Conservation (phyloP, 1,140 invertebrate genomes). For the Aculops lycopersici region DNA sequence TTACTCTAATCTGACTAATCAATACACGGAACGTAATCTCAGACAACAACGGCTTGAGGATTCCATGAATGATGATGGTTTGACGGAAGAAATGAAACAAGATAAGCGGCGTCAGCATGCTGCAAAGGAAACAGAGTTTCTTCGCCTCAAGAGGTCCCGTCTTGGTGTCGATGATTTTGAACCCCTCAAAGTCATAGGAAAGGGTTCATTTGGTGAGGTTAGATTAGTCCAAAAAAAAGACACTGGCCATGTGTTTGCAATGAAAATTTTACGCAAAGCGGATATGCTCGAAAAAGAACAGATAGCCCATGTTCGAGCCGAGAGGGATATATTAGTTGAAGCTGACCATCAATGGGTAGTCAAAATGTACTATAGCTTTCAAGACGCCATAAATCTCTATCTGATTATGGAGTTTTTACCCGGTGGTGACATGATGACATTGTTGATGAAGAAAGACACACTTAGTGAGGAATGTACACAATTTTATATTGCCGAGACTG, state of each 20-base stretch:
- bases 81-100: slow-evolving; percentile 22
- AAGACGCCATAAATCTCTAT: slow-evolving; percentile 90
- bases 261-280: slow-evolving; percentile 95
- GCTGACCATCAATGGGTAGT: slow-evolving; percentile 99
- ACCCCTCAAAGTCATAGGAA: slow-evolving; percentile 74
- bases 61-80: slow-evolving; percentile 60
- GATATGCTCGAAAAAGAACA: slow-evolving; percentile 99
- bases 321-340: slow-evolving; percentile 87
- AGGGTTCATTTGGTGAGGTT: slow-evolving; percentile 90
- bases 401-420: slow-evolving; percentile 99
- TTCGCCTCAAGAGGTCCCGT: slow-evolving; percentile 70
- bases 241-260: slow-evolving; percentile 95
- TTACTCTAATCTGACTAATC: slow-evolving; percentile 84
- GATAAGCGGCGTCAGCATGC: slow-evolving; percentile 55
- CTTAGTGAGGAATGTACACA: slow-evolving; percentile 91
- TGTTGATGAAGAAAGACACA: slow-evolving; percentile 98
- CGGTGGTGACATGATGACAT: slow-evolving; percentile 97
- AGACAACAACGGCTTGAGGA: slow-evolving; percentile 69
- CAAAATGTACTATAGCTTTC: slow-evolving; percentile 98
- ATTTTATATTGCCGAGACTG: slow-evolving; percentile 95
- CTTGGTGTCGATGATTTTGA: slow-evolving; percentile 95
- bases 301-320: slow-evolving; percentile 88
- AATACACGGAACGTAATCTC: slow-evolving; percentile 69
- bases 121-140: slow-evolving; percentile 87
- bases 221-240: slow-evolving; percentile 94